Conservation (phyloP, 2,888 invertebrate genomes). For the Morinoia aosen region DNA sequence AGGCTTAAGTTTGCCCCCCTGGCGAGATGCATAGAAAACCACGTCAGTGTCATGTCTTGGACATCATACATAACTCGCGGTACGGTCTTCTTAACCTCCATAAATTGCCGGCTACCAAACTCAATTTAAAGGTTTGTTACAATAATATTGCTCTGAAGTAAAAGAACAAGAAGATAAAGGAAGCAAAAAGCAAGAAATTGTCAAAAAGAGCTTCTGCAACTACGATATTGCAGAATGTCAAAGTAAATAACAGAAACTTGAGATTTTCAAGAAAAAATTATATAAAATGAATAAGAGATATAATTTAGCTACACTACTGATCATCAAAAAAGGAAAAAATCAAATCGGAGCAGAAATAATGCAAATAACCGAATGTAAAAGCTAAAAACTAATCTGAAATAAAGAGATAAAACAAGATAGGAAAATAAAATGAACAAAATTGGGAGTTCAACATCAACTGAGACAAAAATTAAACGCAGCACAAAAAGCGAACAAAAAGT, state of each 20-base stretch:
- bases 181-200: not conserved
- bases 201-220: not conserved
- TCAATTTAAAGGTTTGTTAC: not conserved
- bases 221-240: constrained; percentile 1
- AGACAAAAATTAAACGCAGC: not conserved
- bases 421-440: not conserved
- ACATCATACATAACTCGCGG: not conserved
- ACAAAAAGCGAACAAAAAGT: not conserved
- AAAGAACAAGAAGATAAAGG: not conserved
- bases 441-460: not conserved
- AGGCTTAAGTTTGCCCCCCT: constrained; percentile 53
- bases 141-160: not conserved
- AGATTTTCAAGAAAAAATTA: constrained; percentile 13
- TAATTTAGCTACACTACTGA: not conserved
- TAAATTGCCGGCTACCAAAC: not conserved
- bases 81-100: not conserved
- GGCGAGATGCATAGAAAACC: constrained; percentile 42
- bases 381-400: constrained; percentile 26
- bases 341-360: not conserved
- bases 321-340: not conserved
- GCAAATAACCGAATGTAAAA: not conserved
- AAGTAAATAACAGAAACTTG: not conserved
- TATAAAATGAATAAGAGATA: not conserved
- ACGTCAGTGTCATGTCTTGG: constrained; percentile 47
- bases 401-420: constrained; percentile 13